A percentile compares a stretch with the other conserved stretches of the same genome.
phyloP scores from a whole-genome alignment of 2,888 invertebrate genomes.

The Entomobrya proxima region DNA sequence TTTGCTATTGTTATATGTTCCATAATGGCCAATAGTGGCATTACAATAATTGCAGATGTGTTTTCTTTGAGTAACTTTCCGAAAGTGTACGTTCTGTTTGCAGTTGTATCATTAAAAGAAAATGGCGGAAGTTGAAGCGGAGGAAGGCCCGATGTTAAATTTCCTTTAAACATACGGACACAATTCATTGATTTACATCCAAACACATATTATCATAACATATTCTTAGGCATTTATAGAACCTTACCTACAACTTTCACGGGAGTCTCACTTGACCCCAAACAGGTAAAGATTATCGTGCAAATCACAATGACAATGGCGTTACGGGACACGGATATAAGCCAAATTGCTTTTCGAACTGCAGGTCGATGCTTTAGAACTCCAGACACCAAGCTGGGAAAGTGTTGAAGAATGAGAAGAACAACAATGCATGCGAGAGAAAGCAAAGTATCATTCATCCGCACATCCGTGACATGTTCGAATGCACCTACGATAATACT shows the following conservation, averaged over 20 bases:
- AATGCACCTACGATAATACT: constrained; percentile 85
- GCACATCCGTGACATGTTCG: constrained; percentile 83
- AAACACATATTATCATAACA: background rate
- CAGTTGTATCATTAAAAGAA: constrained; percentile 74
- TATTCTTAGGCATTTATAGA: background rate
- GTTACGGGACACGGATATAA: constrained; percentile 86
- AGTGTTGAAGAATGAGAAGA: constrained; percentile 79
- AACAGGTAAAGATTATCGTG: constrained; percentile 79
- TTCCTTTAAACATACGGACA: constrained; percentile 72
- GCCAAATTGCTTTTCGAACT: constrained; percentile 82
- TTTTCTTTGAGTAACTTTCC: constrained; percentile 86
- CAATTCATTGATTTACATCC: background rate
- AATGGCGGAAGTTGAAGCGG: constrained; percentile 78
- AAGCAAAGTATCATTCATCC: constrained; percentile 83
- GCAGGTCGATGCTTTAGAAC: constrained; percentile 64
- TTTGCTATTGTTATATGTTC: constrained; percentile 96
- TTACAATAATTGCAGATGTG: constrained; percentile 89
- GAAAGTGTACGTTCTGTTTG: constrained; percentile 81
- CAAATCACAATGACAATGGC: constrained; percentile 87
- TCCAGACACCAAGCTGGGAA: constrained; percentile 61
- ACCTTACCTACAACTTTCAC: constrained; percentile 68
- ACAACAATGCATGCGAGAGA: constrained; percentile 84
- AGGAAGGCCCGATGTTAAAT: constrained; percentile 81
- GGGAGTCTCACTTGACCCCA: constrained; percentile 58
- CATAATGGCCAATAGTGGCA: constrained; percentile 89